These are phyloP conservation scores for Euclidia mi DNA, from an alignment of 2,888 invertebrate genomes.

Conservation along the genomic window DNA sequence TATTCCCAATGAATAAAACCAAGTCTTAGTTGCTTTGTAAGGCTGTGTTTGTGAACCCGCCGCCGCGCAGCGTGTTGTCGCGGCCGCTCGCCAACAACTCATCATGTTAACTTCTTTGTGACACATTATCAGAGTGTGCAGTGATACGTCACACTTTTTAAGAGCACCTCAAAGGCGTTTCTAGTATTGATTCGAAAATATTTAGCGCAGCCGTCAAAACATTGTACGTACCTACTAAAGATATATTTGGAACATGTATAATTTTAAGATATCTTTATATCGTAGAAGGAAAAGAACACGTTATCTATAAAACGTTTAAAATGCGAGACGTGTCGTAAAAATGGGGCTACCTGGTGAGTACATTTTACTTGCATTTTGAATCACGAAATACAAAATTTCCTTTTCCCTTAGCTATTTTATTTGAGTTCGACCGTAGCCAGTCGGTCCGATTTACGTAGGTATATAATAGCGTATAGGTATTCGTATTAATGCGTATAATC, in stretches of 20 bases:
- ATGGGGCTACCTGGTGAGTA: conserved; percentile 61
- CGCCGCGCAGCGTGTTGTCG: conserved; percentile 59
- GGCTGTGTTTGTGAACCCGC: conserved; percentile 52
- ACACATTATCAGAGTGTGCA: conserved; percentile 26
- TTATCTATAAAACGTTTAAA: conserved; percentile 27
- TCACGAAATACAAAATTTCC: conserved; percentile 61
- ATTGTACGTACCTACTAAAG: not conserved
- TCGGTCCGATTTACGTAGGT: not conserved
- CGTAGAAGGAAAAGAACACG: conserved; percentile 13
- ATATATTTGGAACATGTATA: conserved; percentile 7
- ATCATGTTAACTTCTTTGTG: conserved; percentile 25
- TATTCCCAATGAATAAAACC: conserved; percentile 56
- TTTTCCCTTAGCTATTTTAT: conserved; percentile 59
- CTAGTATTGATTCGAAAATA: not conserved
- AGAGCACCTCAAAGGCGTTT: not conserved
- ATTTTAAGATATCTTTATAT: conserved; percentile 21
- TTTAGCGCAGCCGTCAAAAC: not conserved
- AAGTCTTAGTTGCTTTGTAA: conserved; percentile 66
- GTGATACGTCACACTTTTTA: conserved; percentile 4
- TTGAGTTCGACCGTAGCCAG: conserved; percentile 54
- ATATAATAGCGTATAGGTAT: not conserved
- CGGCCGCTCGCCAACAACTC: conserved; percentile 77
- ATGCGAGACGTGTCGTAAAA: conserved; percentile 31
- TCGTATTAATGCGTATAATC: too few species aligned
- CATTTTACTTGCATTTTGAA: conserved; percentile 73